Conservation (phyloP, 37 sponge, comb jelly and placozoan genomes). For the Tethya wilhelma region DNA sequence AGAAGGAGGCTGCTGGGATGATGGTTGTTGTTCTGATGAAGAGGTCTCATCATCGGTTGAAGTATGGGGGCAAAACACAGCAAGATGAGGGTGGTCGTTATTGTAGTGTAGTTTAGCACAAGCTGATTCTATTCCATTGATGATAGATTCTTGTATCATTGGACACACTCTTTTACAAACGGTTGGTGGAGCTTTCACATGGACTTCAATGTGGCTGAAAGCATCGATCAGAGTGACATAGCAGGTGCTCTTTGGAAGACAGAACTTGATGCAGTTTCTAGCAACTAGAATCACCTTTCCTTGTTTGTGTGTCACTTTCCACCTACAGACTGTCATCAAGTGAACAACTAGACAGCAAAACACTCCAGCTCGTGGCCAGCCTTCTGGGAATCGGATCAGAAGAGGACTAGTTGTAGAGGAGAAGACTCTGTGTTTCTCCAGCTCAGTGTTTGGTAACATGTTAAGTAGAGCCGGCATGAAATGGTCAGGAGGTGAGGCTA, state of each 20-base stretch:
- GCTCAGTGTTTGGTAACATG: too few species aligned
- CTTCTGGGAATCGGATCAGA: background rate
- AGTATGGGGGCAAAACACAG: background rate
- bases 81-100: background rate
- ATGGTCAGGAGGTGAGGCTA: too few species aligned
- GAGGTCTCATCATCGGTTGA: background rate
- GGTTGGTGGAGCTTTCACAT: too few species aligned
- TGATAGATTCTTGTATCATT: background rate
- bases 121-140: conserved; percentile 3
- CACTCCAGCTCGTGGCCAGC: too few species aligned
- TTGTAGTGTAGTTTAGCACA: background rate
- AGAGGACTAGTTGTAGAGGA: too few species aligned
- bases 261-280: background rate
- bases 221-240: background rate
- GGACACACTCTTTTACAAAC: background rate
- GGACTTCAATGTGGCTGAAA: background rate
- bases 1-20: too few species aligned
- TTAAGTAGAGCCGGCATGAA: too few species aligned
- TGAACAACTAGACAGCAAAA: background rate
- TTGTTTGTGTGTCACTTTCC: background rate
- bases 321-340: background rate
- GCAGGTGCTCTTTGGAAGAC: background rate
- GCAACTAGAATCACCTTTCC: background rate
- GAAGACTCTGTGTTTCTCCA: too few species aligned
- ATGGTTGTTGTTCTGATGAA: too few species aligned